A percentile compares a stretch with the other conserved stretches of the same genome.
These are phyloP conservation scores for Leuctra nigra DNA, from an alignment of 2,888 invertebrate genomes.

Conservation along the genomic window DNA sequence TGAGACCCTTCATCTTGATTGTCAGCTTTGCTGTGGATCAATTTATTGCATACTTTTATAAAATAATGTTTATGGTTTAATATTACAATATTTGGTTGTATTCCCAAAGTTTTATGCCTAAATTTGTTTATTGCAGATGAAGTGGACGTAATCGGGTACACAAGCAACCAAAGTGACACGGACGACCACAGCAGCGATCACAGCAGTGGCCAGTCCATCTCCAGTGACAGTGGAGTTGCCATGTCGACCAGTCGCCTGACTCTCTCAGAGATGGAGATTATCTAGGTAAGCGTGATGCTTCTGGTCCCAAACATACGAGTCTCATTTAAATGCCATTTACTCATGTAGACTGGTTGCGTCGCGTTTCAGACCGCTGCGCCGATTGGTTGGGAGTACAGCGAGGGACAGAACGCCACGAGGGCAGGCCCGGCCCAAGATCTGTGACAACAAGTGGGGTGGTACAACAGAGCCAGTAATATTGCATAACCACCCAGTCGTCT, in stretches of 20 bases:
- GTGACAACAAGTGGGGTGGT: conserved; percentile 1
- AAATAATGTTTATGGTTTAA: too few species aligned
- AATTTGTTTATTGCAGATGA: conserved; percentile 61
- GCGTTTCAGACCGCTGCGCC: background rate
- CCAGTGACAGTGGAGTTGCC: conserved; percentile 66
- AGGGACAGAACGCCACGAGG: conserved; percentile 24
- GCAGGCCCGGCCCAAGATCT: conserved; percentile 19
- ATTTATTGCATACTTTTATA: too few species aligned
- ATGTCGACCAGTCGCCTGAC: conserved; percentile 61
- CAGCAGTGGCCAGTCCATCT: conserved; percentile 49
- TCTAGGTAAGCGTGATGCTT: conserved; percentile 21
- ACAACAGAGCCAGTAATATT: conserved; percentile 27
- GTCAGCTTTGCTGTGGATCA: too few species aligned
- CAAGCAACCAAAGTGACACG: conserved; percentile 75
- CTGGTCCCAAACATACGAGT: background rate
- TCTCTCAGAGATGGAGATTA: conserved; percentile 50
- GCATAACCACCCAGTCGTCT: conserved; percentile 25
- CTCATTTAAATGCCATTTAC: too few species aligned
- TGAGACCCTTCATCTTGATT: too few species aligned
- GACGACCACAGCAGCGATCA: conserved; percentile 76
- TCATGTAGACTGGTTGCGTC: background rate
- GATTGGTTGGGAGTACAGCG: conserved; percentile 17
- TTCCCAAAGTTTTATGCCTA: too few species aligned
- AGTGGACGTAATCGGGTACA: conserved; percentile 80
- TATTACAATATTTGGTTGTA: too few species aligned